Base-by-base conservation (phyloP, 2,113 vertebrate genomes). In the Phoenicopterus ruber region DNA sequence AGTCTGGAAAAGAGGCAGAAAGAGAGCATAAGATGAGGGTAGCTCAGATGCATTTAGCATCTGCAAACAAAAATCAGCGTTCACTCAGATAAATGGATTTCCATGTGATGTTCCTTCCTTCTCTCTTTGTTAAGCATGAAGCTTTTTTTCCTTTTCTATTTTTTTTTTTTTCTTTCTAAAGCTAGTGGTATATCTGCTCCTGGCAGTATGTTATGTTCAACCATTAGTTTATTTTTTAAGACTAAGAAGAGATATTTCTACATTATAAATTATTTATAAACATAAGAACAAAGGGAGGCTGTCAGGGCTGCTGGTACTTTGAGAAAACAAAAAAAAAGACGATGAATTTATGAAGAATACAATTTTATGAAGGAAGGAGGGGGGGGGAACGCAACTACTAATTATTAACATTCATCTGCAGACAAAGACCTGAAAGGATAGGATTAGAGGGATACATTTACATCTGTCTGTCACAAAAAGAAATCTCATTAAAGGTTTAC, bases 201-300 rank as follows among this genome's bases (percentile, higher is more conserved):
- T 97, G 97, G 93, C 97, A 97, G 91, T 96, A 93, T 97, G 97
- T 98, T 97, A 96, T 98, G 97, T 97, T 98, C 97, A 97, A 97
- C 98, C 97, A 98, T 98, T 98, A 98, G 98, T 98, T 98, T 98
- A 98, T 98, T 98, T 98, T 98, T 98, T 98, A 98, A 98, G 98
- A 98, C 97, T 98, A 98, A 98, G 98, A 98, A 98, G 97, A 98
- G 97, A 98, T 98, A 98, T 97, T 98, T 98, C 98, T 98, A 93
- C 94, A 95, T 96, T 97, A 98, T 98, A 98, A 98, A 98, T 98
- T 98, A 98, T 98, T 98, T 98, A 98, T 98, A 98, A 98, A 98
- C 96, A 98, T 70, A 95, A 97, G 97, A 98, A 98, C 98, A 98
- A 98, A 98, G 97, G 94, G 93, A 97, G 91, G 83, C 97, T 98